phyloP scores from a whole-genome alignment of 2,888 invertebrate genomes.

The Plebejus anna region DNA sequence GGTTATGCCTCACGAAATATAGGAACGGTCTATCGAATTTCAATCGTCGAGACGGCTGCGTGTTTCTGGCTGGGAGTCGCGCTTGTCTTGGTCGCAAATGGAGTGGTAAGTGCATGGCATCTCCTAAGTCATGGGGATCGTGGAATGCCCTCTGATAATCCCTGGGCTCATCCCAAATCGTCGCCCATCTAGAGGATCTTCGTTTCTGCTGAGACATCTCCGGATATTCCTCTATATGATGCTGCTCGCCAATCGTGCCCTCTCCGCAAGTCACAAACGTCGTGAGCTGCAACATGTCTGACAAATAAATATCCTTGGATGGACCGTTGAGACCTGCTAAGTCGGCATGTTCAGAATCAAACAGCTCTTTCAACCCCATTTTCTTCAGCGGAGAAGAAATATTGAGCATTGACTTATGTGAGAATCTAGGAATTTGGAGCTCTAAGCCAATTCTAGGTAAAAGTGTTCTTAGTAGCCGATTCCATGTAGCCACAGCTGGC shows the following conservation, averaged over 20 bases:
- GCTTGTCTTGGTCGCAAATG: constrained; percentile 86
- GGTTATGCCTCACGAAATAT: constrained; percentile 93
- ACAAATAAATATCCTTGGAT: constrained; percentile 88
- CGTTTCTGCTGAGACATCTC: constrained; percentile 78
- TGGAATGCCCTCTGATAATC: constrained; percentile 85
- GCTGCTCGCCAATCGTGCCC: constrained; percentile 84
- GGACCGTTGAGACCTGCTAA: constrained; percentile 90
- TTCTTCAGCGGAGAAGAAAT: constrained; percentile 87
- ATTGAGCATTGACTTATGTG: constrained; percentile 90
- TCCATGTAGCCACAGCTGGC: constrained; percentile 85
- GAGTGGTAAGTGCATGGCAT: constrained; percentile 81
- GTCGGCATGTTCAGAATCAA: constrained; percentile 87
- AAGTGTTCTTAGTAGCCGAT: constrained; percentile 85
- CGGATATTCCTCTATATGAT: constrained; percentile 91
- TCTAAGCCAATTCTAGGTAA: constrained; percentile 88
- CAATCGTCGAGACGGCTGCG: constrained; percentile 84
- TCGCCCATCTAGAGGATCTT: constrained; percentile 70
- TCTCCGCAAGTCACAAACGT: constrained; percentile 92
- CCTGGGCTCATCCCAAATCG: constrained; percentile 76
- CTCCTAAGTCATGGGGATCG: constrained; percentile 80
- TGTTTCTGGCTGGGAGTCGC: constrained; percentile 83
- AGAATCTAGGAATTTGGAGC: constrained; percentile 90
- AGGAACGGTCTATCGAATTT: constrained; percentile 93
- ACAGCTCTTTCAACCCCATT: constrained; percentile 91
- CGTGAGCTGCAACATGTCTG: constrained; percentile 90